Evolutionary conservation across 2,113 vertebrate genomes (phyloP).

Genomic region (Carassius carassius): DNA sequence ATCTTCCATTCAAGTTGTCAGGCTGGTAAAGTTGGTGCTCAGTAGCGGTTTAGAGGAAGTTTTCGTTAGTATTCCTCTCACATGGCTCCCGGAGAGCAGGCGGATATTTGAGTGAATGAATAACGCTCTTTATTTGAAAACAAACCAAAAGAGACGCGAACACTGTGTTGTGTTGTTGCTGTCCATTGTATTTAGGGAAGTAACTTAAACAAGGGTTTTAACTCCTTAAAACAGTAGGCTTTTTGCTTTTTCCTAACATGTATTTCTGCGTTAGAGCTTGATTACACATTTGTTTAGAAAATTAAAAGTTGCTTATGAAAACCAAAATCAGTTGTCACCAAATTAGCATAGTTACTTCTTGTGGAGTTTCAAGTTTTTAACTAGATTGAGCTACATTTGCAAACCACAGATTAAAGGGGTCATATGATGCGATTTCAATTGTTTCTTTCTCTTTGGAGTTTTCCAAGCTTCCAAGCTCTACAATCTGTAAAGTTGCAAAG

Average conservation of each 20-base stretch:
- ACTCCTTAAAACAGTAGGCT: background rate
- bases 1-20: slow-evolving; percentile 55
- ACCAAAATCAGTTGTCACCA: background rate
- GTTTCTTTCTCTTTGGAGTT: no score
- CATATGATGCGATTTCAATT: no score
- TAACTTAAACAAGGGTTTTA: background rate
- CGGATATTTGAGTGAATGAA: background rate
- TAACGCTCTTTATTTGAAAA: slow-evolving; percentile 22
- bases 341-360: background rate
- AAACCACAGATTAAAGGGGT: background rate
- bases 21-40: slow-evolving; percentile 31
- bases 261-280: background rate
- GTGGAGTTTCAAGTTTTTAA: background rate
- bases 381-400: background rate
- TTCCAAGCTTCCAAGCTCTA: no score
- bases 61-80: slow-evolving; percentile 46
- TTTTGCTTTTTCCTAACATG: background rate
- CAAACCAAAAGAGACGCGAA: background rate
- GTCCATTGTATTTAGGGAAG: slow-evolving; percentile 37
- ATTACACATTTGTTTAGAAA: background rate
- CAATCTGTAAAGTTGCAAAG: no score
- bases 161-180: slow-evolving; percentile 5
- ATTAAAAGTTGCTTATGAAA: background rate
- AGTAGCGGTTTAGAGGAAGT: slow-evolving; percentile 18
- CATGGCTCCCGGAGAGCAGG: background rate